phyloP scores from a whole-genome alignment of 2,888 invertebrate species.

The Tetragonula carbonaria region DNA sequence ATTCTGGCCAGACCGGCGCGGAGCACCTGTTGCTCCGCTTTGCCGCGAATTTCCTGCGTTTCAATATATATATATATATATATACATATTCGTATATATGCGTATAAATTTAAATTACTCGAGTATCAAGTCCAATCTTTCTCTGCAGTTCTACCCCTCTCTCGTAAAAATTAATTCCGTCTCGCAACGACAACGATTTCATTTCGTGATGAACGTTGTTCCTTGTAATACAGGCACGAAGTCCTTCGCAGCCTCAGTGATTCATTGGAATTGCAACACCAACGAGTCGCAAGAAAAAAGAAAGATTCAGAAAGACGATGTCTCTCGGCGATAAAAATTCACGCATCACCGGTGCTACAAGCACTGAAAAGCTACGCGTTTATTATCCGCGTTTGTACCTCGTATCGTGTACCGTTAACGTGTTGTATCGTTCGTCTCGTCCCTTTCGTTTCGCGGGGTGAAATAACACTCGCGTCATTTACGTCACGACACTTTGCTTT shows the following conservation, averaged over 20 bases:
- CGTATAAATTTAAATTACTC: too few relatives aligned
- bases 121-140: background rate
- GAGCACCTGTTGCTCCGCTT: constrained; percentile 48
- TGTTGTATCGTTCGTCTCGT: constrained; percentile 26
- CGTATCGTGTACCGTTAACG: constrained; percentile 51
- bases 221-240: background rate
- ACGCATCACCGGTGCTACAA: constrained; percentile 17
- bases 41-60: background rate
- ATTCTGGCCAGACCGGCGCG: constrained; percentile 10
- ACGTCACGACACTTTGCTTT: background rate
- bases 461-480: background rate
- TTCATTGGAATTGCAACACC: constrained; percentile 18
- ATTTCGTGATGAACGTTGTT: background rate
- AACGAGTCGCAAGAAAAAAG: background rate
- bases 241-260: constrained; percentile 7
- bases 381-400: constrained; percentile 50
- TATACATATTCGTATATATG: too few relatives aligned
- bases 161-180: background rate
- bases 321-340: constrained; percentile 12
- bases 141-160: background rate
- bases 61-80: too few relatives aligned
- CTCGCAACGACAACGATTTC: background rate
- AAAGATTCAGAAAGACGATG: constrained; percentile 31
- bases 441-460: background rate
- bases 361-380: constrained; percentile 42